Evolutionary conservation across 2,888 invertebrate genomes (phyloP).

Genomic region (Netelia inedita): DNA sequence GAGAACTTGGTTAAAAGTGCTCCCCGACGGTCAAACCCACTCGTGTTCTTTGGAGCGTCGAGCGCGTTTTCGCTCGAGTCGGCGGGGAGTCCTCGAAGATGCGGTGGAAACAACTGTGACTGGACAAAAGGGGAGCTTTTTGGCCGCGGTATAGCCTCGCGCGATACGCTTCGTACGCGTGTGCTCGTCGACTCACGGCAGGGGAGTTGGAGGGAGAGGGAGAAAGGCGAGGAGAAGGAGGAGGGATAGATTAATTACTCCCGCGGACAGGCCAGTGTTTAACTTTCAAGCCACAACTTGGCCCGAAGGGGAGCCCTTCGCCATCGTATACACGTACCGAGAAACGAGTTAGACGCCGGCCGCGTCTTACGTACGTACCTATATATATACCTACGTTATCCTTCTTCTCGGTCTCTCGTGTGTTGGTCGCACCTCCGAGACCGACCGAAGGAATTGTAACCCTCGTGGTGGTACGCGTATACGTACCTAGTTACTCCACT

Average conservation of each 20-base stretch:
- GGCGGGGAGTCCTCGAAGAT: constrained; percentile 20
- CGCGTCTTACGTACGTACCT: constrained; percentile 43
- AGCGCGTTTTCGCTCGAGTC: neutral
- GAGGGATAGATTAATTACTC: constrained; percentile 72
- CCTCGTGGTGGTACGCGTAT: constrained; percentile 5
- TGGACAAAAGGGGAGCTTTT: constrained; percentile 14
- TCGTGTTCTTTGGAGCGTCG: constrained; percentile 19
- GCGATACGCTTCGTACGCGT: constrained; percentile 31
- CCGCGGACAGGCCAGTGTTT: constrained; percentile 70
- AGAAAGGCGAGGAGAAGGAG: too few relatives aligned
- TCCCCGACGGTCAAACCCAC: constrained; percentile 22
- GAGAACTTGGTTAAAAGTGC: constrained; percentile 28
- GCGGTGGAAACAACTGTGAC: neutral
- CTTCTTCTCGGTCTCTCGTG: constrained; percentile 13
- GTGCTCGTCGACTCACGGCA: constrained; percentile 54
- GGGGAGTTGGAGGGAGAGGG: too few relatives aligned
- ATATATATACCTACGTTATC: constrained; percentile 11
- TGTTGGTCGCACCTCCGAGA: constrained; percentile 46
- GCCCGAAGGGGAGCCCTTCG: constrained; percentile 40
- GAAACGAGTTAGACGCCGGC: constrained; percentile 12
- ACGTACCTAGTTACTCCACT: neutral
- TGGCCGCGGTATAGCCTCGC: constrained; percentile 6
- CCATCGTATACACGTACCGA: constrained; percentile 27
- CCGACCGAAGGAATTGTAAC: constrained; percentile 44
- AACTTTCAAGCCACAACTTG: constrained; percentile 71